Percentiles rank a stretch among this genome's conserved stretches.
Conservation (phyloP, 1,140 invertebrate genomes). For the Brachionus calyciflorus region DNA sequence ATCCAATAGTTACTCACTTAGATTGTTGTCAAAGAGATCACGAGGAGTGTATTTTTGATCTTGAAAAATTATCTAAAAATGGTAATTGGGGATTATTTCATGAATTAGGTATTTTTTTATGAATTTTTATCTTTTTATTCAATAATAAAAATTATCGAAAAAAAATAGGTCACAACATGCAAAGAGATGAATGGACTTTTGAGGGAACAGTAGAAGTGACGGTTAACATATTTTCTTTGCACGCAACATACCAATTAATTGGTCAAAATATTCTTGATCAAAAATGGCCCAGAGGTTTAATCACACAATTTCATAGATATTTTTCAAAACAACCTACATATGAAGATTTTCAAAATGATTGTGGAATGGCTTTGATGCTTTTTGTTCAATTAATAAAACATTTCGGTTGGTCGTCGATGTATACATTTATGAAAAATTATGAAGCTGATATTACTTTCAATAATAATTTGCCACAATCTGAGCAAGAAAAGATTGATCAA, state of each 20-base stretch:
- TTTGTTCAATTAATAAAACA: slow-evolving; percentile 48
- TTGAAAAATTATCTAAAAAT: slow-evolving; percentile 33
- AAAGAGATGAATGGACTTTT: slow-evolving; percentile 49
- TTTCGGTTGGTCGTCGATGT: slow-evolving; percentile 48
- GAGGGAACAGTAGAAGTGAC: slow-evolving; percentile 50
- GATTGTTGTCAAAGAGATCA: slow-evolving; percentile 49
- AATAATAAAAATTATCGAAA: too few species aligned
- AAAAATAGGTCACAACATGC: slow-evolving; percentile 35
- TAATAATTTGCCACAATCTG: slow-evolving; percentile 26
- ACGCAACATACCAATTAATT: slow-evolving; percentile 50
- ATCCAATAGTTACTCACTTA: slow-evolving; percentile 51
- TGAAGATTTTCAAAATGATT: slow-evolving; percentile 45
- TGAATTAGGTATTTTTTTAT: slow-evolving; percentile 48
- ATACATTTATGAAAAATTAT: slow-evolving; percentile 48
- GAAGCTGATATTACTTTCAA: slow-evolving; percentile 35
- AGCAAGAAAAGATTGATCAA: slow-evolving; percentile 48
- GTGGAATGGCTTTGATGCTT: slow-evolving; percentile 47
- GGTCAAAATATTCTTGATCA: slow-evolving; percentile 48
- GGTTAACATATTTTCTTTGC: slow-evolving; percentile 51
- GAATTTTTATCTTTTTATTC: too few species aligned
- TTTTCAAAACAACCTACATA: slow-evolving; percentile 15
- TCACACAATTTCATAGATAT: slow-evolving; percentile 27
- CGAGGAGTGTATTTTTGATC: slow-evolving; percentile 47
- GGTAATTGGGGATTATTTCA: slow-evolving; percentile 51
- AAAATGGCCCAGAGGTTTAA: slow-evolving; percentile 47